A percentile compares a stretch with the other conserved stretches of the same genome.
phyloP scores from a whole-genome alignment of 2,797 vertebrate species.

The Taeniopygia guttata region DNA sequence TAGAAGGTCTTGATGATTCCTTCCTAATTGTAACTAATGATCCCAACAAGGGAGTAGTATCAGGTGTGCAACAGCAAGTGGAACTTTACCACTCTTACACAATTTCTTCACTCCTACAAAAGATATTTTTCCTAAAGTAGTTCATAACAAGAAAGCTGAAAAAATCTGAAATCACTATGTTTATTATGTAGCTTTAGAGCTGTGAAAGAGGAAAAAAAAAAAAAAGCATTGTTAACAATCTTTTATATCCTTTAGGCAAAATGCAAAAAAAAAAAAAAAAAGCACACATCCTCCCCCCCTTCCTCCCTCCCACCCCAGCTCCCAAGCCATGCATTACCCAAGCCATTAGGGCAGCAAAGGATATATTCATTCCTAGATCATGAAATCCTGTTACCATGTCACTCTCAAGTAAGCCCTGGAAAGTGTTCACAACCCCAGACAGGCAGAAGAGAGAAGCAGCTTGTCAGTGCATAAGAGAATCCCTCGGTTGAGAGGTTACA shows the following conservation, averaged over 20 bases:
- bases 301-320: background rate
- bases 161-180: background rate
- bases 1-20: background rate
- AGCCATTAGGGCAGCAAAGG: background rate
- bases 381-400: background rate
- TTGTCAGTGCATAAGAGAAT: background rate
- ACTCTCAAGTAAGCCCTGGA: background rate
- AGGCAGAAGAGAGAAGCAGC: background rate
- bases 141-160: background rate
- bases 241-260: background rate
- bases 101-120: background rate
- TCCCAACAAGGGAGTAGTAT: background rate
- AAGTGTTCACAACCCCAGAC: background rate
- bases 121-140: background rate
- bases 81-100: background rate
- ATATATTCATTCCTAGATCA: background rate
- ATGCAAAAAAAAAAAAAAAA: background rate
- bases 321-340: background rate
- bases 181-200: background rate
- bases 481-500: background rate
- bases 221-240: background rate
- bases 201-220: background rate
- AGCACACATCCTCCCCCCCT: fast-evolving
- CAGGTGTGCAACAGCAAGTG: background rate
- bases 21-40: background rate